Evolutionary conservation across 2,888 invertebrate genomes (phyloP).

Genomic region (Drosophila lacicola): DNA sequence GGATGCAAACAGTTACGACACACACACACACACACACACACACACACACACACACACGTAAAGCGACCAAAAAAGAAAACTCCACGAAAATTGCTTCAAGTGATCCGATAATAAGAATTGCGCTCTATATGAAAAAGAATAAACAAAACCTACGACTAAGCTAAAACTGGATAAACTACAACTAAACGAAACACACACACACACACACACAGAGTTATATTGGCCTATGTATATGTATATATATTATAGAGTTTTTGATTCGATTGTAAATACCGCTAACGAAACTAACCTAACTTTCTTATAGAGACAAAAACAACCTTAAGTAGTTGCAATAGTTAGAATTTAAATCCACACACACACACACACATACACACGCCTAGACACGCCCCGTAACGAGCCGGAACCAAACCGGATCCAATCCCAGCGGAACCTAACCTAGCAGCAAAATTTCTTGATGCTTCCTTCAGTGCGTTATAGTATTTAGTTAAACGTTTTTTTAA

Average conservation of each 20-base stretch:
- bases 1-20: conserved; percentile 48
- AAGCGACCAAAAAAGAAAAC: conserved; percentile 64
- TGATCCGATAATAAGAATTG: conserved; percentile 78
- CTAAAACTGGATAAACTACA: conserved; percentile 47
- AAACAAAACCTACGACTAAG: conserved; percentile 50
- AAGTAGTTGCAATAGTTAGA: conserved; percentile 43
- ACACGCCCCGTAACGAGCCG: conserved; percentile 1
- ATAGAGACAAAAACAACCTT: conserved; percentile 27
- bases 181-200: conserved; percentile 18
- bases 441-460: conserved; percentile 58
- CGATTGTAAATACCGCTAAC: conserved; percentile 67
- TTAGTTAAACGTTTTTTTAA: conserved; percentile 38
- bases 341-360: conserved; percentile 21
- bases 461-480: conserved; percentile 62
- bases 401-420: conserved; percentile 34
- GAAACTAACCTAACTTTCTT: conserved; percentile 23
- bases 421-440: conserved; percentile 39
- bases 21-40: conserved; percentile 25
- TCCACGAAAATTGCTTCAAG: conserved; percentile 75
- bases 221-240: conserved; percentile 63
- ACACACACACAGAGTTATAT: conserved; percentile 37
- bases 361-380: conserved; percentile 1
- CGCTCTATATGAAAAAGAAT: conserved; percentile 40
- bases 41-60: conserved; percentile 18
- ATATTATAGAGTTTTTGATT: conserved; percentile 60